A percentile compares a stretch with the other conserved stretches of the same genome.
Conservation (phyloP, 2,113 vertebrate species). For the Callithrix jacchus region DNA sequence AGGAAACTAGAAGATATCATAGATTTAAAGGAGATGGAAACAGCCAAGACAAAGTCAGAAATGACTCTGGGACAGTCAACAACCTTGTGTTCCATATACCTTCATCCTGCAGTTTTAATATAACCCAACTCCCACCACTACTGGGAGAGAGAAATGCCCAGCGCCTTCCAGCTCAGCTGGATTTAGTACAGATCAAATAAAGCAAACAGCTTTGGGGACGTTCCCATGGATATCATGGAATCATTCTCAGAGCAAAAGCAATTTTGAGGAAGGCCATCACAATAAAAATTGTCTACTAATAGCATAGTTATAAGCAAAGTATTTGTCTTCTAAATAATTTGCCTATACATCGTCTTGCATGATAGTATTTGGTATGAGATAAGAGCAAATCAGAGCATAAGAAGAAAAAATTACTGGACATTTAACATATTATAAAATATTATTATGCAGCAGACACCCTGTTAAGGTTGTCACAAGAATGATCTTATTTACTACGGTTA, state of each 20-base stretch:
- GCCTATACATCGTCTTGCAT: not conserved
- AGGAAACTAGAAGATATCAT: not conserved
- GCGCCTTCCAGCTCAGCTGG: not conserved
- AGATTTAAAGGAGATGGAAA: not conserved
- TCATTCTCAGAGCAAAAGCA: not conserved
- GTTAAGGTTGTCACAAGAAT: not conserved
- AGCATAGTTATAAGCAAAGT: no score
- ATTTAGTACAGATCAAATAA: not conserved
- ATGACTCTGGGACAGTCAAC: not conserved
- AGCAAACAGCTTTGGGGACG: not conserved
- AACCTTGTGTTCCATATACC: not conserved
- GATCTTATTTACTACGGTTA: not conserved
- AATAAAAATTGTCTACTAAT: not conserved
- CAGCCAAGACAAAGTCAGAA: not conserved
- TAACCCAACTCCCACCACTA: not conserved
- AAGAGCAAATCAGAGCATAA: not conserved
- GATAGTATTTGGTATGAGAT: not conserved
- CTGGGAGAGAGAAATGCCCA: not conserved
- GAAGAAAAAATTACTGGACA: not conserved
- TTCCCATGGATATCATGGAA: not conserved
- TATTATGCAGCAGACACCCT: no score
- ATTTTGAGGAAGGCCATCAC: not conserved
- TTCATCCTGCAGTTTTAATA: not conserved
- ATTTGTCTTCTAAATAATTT: constrained; percentile 10
- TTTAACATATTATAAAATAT: not conserved